Evolutionary conservation across 1,140 invertebrate genomes (phyloP).

Genomic region (Brachystomella parvula): DNA sequence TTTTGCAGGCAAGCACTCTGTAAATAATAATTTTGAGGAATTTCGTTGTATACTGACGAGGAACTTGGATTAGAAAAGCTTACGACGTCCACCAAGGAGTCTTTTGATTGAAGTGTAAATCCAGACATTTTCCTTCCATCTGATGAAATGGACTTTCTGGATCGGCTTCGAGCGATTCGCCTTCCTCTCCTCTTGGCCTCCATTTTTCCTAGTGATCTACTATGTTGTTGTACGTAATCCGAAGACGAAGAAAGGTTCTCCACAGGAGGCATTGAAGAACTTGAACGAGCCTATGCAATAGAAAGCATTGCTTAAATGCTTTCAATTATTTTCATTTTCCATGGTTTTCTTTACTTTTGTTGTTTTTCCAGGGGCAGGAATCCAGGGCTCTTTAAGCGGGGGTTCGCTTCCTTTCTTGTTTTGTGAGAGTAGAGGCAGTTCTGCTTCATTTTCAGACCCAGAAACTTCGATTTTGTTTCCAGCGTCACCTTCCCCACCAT

Average conservation of each 20-base stretch:
- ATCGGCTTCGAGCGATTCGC: not conserved
- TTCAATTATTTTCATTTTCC: no score
- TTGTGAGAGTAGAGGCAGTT: no score
- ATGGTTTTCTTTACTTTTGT: no score
- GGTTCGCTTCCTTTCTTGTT: no score
- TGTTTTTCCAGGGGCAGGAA: constrained; percentile 5
- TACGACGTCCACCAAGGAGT: constrained; percentile 12
- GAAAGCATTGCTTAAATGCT: no score
- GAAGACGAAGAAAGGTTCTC: no score
- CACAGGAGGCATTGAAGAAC: no score
- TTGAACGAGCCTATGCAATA: no score
- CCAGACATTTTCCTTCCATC: constrained; percentile 7
- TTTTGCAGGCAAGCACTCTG: constrained; percentile 1
- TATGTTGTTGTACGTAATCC: no score
- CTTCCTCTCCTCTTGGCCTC: not conserved
- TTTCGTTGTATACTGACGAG: not conserved
- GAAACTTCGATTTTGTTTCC: not conserved
- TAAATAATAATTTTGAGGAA: not conserved
- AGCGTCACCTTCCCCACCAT: not conserved
- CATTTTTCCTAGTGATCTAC: no score
- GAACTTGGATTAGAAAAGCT: no score
- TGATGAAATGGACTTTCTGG: not conserved
- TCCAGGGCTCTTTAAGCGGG: constrained; percentile 10
- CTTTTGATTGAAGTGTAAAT: constrained; percentile 5
- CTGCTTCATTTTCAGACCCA: not conserved